A percentile compares a stretch with the other conserved stretches of the same genome.
Conservation (phyloP, 2,888 invertebrate species). For the Ophioninae sp. region DNA sequence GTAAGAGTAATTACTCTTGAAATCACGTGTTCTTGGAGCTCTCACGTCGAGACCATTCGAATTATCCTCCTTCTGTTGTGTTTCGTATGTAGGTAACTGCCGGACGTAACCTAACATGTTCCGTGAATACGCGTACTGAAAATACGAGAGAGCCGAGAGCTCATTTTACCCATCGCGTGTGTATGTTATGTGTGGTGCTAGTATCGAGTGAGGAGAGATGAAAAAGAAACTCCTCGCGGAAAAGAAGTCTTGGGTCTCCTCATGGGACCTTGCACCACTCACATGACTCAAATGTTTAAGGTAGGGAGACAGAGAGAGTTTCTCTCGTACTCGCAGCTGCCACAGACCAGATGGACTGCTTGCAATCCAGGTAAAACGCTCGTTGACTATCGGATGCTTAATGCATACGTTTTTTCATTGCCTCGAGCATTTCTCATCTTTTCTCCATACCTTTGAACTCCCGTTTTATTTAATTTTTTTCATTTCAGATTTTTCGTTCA, state of each 20-base stretch:
- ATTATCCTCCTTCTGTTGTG: slow-evolving; percentile 33
- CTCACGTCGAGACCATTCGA: slow-evolving; percentile 51
- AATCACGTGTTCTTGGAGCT: slow-evolving; percentile 58
- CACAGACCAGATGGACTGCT: slow-evolving; percentile 40
- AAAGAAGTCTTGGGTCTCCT: slow-evolving; percentile 62
- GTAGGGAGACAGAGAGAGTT: slow-evolving; percentile 31
- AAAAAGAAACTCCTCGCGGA: slow-evolving; percentile 59
- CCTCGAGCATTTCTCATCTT: slow-evolving; percentile 31
- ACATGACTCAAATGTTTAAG: slow-evolving; percentile 26
- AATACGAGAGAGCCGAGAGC: slow-evolving; percentile 29
- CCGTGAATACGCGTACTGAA: slow-evolving; percentile 28
- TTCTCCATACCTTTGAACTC: slow-evolving; percentile 5
- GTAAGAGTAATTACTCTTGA: slow-evolving; percentile 73
- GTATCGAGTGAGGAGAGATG: slow-evolving; percentile 60
- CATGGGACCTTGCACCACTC: slow-evolving; percentile 74
- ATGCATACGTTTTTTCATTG: slow-evolving; percentile 37
- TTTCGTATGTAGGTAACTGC: slow-evolving; percentile 64
- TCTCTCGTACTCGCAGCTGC: slow-evolving; percentile 45
- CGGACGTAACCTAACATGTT: slow-evolving; percentile 53
- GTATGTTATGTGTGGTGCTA: slow-evolving; percentile 21
- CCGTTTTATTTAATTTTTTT: background rate
- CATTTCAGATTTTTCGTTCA: background rate
- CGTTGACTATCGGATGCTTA: slow-evolving; percentile 56
- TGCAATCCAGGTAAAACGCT: slow-evolving; percentile 56
- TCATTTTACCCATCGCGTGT: background rate